Evolutionary conservation across 2,113 vertebrate species (phyloP).

Genomic region (Larimichthys polyactis): DNA sequence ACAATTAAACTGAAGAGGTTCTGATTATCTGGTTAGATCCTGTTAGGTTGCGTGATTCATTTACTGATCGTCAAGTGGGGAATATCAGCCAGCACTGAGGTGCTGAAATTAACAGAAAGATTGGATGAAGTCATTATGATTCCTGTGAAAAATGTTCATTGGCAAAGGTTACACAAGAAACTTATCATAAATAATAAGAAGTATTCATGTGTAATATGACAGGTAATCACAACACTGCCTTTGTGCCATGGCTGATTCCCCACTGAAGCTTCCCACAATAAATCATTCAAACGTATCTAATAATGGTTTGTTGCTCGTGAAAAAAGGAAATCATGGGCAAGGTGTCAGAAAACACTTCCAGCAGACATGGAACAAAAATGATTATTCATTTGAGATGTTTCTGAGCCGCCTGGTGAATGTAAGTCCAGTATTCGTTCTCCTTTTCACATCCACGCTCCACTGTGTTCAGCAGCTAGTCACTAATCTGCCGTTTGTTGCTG

Average conservation of each 20-base stretch:
- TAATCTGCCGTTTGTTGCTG: neutral
- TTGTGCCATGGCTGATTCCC: too few species aligned
- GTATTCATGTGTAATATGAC: neutral
- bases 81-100: neutral
- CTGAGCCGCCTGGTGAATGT: too few species aligned
- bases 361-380: too few species aligned
- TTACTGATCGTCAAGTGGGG: conserved; percentile 8
- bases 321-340: neutral
- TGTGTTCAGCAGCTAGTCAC: neutral
- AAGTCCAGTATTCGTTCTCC: too few species aligned
- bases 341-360: neutral
- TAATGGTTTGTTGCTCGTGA: too few species aligned
- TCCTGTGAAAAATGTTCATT: neutral
- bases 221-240: neutral
- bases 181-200: neutral
- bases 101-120: neutral
- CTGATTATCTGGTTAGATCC: conserved; percentile 21
- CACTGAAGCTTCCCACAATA: too few species aligned
- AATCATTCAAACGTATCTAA: too few species aligned
- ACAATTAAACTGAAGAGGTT: conserved; percentile 22
- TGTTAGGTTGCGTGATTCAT: conserved; percentile 23
- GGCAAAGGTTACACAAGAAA: neutral
- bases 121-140: neutral
- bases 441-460: too few species aligned
- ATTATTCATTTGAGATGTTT: too few species aligned